A percentile compares a stretch with the other conserved stretches of the same genome.
These are phyloP conservation scores for Temnothorax longispinosus DNA, from an alignment of 1,140 invertebrate species.

Conservation along the genomic window DNA sequence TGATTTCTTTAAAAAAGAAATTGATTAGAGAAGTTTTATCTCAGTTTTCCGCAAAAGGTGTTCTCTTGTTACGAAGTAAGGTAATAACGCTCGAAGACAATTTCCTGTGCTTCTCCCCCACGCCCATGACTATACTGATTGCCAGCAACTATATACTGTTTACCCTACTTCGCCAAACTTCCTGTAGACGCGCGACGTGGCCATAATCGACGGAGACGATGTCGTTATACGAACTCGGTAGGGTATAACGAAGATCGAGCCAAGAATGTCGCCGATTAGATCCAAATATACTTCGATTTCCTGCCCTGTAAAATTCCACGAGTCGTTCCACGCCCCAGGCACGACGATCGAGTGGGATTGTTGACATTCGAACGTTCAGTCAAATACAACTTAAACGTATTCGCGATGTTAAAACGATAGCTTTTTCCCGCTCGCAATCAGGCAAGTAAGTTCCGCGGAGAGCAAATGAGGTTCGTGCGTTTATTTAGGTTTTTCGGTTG, in stretches of 20 bases:
- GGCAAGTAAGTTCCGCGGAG: background rate
- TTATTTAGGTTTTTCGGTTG: constrained; percentile 37
- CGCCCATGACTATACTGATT: constrained; percentile 34
- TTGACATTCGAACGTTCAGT: background rate
- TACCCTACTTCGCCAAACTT: constrained; percentile 56
- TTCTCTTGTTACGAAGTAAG: constrained; percentile 6
- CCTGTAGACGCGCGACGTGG: constrained; percentile 22
- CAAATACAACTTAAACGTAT: background rate
- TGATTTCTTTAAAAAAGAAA: background rate
- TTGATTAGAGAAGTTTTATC: constrained; percentile 17
- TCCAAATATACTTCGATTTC: constrained; percentile 18
- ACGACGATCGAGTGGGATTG: background rate
- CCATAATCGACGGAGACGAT: constrained; percentile 42
- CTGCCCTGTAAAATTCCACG: constrained; percentile 27
- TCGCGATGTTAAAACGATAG: background rate
- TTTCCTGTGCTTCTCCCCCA: constrained; percentile 41
- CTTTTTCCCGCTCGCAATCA: constrained; percentile 16
- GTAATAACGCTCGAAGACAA: constrained; percentile 51
- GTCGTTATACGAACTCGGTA: constrained; percentile 18
- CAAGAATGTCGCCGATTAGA: constrained; percentile 27
- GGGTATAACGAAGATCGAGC: constrained; percentile 2
- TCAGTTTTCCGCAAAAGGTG: background rate
- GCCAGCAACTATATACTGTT: constrained; percentile 41
- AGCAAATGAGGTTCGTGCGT: constrained; percentile 7
- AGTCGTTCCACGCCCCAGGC: background rate